A percentile compares a stretch with the other conserved stretches of the same genome.
Evolutionary conservation across 1,140 invertebrate species (phyloP).

Genomic region (Sipha flava): DNA sequence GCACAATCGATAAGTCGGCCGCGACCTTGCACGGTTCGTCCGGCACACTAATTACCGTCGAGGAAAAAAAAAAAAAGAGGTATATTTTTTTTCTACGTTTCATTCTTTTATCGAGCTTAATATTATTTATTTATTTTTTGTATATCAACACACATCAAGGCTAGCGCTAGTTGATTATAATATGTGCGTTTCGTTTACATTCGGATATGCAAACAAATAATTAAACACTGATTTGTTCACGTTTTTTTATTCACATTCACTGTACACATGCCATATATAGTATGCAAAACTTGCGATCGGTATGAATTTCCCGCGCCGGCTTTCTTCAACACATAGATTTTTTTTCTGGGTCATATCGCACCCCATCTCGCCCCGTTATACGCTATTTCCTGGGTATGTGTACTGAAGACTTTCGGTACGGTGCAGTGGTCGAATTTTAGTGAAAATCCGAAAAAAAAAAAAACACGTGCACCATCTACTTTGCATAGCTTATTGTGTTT

Average conservation of each 20-base stretch:
- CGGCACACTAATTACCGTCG: neutral
- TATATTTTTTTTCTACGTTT: neutral
- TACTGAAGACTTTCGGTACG: neutral
- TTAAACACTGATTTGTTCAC: too few species aligned
- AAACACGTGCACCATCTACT: neutral
- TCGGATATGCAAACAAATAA: too few species aligned
- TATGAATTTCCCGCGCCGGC: too few species aligned
- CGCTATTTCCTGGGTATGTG: neutral
- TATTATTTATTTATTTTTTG: neutral
- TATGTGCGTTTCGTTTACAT: too few species aligned
- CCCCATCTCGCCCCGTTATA: too few species aligned
- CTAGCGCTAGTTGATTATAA: too few species aligned
- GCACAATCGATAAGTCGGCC: slow-evolving; percentile 15
- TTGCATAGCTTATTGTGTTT: too few species aligned
- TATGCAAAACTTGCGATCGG: too few species aligned
- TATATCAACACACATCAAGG: neutral
- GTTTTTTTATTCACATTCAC: too few species aligned
- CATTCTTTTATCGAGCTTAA: neutral
- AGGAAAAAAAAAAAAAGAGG: neutral
- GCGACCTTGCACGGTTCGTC: slow-evolving; percentile 9
- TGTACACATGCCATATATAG: too few species aligned
- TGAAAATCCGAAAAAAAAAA: neutral
- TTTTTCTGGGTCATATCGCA: too few species aligned
- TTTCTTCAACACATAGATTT: too few species aligned
- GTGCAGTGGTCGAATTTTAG: neutral